phyloP scores from a whole-genome alignment of 2,113 vertebrate species.

The Stigmatopora argus region DNA sequence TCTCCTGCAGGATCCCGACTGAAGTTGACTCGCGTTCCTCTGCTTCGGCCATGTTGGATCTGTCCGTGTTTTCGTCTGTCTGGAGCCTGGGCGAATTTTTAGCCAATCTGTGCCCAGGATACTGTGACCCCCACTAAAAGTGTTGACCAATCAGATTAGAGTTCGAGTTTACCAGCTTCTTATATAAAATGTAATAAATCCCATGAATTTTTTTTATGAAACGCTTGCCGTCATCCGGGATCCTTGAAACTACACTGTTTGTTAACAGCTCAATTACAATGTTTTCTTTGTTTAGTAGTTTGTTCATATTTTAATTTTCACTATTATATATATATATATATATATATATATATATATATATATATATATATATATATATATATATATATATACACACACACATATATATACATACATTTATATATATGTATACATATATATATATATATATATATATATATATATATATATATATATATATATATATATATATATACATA shows the following conservation, averaged over 20 bases:
- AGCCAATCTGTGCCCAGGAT: slow-evolving; percentile 36
- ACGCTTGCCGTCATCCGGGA: not conserved
- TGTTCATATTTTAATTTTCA: too few species aligned
- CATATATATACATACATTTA: too few species aligned
- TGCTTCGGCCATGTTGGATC: slow-evolving; percentile 69
- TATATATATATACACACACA: too few species aligned
- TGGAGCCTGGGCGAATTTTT: not conserved
- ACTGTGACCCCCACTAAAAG: not conserved
- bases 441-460: too few species aligned
- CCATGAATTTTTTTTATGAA: not conserved
- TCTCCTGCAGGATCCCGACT: slow-evolving; percentile 81
- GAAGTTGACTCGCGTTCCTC: slow-evolving; percentile 64
- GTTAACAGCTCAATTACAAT: not conserved
- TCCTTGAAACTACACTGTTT: not conserved
- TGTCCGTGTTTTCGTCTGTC: not conserved
- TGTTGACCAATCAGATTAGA: slow-evolving; percentile 25
- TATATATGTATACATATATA: too few species aligned
- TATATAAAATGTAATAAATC: not conserved
- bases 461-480: too few species aligned
- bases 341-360: too few species aligned
- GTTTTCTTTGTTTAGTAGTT: not conserved
- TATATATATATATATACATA: too few species aligned
- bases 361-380: too few species aligned
- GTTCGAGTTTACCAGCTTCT: not conserved
- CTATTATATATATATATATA: too few species aligned